Evolutionary conservation across 2,797 vertebrate species (phyloP).

Genomic region (Gallinago stenura): DNA sequence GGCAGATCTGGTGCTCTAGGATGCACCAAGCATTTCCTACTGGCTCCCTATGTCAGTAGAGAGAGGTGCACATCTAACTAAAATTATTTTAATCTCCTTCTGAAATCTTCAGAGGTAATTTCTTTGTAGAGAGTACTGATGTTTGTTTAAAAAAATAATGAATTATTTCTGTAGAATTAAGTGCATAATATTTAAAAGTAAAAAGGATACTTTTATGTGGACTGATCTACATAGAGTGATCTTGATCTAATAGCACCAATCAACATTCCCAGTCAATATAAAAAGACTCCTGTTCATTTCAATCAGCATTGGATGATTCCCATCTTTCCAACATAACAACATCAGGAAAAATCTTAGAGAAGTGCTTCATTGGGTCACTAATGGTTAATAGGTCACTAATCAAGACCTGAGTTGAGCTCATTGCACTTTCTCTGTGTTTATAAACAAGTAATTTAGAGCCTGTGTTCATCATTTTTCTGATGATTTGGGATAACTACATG

Average conservation of each 20-base stretch:
- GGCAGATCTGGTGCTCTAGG: neutral
- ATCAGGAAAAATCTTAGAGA: neutral
- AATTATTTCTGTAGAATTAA: neutral
- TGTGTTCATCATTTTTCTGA: neutral
- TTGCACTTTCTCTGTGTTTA: neutral
- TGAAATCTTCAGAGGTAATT: neutral
- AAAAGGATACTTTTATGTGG: neutral
- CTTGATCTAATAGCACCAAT: neutral
- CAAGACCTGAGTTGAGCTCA: neutral
- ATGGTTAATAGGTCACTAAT: neutral
- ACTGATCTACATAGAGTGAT: neutral
- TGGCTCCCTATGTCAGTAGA: rapidly evolving
- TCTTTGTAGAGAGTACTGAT: neutral
- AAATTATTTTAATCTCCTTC: neutral
- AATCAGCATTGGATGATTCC: neutral
- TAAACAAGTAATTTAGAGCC: neutral
- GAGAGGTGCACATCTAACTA: neutral
- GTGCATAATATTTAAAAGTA: neutral
- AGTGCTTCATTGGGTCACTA: neutral
- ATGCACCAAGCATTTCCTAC: neutral
- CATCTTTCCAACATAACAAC: neutral
- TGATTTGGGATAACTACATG: neutral
- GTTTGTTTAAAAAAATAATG: rapidly evolving
- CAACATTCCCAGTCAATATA: neutral
- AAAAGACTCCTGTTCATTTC: neutral